Evolutionary conservation across 2,888 invertebrate species (phyloP).

Genomic region (Polia nebulosa): DNA sequence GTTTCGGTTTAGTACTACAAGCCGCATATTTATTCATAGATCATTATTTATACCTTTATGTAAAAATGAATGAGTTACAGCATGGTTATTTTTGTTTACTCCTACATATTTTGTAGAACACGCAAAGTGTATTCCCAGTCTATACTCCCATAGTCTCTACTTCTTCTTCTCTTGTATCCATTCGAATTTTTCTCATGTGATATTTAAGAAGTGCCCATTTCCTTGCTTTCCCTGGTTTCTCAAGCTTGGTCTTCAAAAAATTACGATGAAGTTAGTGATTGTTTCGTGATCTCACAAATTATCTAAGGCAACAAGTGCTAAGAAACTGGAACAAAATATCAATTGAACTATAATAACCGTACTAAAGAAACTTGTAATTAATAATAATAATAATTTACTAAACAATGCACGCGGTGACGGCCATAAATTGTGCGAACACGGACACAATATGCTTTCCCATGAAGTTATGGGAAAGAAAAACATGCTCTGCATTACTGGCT

Average conservation of each 20-base stretch:
- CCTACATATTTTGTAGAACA: constrained; percentile 24
- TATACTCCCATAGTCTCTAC: neutral
- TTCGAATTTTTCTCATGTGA: no score
- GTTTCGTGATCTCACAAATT: neutral
- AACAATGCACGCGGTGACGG: constrained; percentile 49
- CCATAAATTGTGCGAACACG: constrained; percentile 55
- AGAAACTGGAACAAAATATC: constrained; percentile 22
- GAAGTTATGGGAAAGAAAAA: constrained; percentile 47
- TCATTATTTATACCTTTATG: constrained; percentile 55
- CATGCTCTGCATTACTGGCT: constrained; percentile 36
- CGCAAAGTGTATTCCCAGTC: neutral
- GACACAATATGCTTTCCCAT: constrained; percentile 53
- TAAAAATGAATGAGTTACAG: constrained; percentile 37
- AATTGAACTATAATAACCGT: constrained; percentile 14
- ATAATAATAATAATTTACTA: constrained; percentile 29
- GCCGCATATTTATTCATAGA: constrained; percentile 52
- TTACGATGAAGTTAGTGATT: neutral
- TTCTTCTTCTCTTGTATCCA: neutral
- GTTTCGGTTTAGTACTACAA: constrained; percentile 39
- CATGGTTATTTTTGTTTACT: constrained; percentile 12
- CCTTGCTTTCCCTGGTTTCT: no score
- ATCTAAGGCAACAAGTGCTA: neutral
- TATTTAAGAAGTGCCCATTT: no score
- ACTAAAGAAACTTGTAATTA: constrained; percentile 42
- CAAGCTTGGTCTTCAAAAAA: no score